These are phyloP conservation scores for Bimastos eiseni DNA, from an alignment of 2,888 invertebrate species.

Conservation along the genomic window DNA sequence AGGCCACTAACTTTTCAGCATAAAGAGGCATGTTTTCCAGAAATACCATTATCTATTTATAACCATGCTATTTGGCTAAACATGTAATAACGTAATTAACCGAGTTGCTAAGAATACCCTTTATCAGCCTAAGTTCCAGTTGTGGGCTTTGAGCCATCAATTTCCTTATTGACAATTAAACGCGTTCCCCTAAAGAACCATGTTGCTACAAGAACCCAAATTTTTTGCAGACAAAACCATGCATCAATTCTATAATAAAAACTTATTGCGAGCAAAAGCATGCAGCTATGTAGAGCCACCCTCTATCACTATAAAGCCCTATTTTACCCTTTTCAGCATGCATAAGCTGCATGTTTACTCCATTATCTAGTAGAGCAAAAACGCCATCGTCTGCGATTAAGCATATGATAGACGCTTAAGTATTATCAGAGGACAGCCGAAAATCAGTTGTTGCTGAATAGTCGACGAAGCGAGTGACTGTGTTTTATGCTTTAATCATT, in stretches of 20 bases:
- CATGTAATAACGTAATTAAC: not conserved
- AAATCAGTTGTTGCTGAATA: not conserved
- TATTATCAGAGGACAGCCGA: not conserved
- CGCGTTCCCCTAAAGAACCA: not conserved
- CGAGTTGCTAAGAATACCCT: not conserved
- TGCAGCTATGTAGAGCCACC: not conserved
- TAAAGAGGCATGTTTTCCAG: not conserved
- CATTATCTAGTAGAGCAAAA: not conserved
- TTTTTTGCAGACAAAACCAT: too few species aligned
- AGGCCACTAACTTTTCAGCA: not conserved
- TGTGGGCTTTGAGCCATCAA: too few species aligned
- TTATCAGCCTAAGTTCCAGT: too few species aligned
- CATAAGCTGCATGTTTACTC: not conserved
- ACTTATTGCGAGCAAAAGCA: not conserved
- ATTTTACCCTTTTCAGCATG: not conserved
- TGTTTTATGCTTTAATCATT: slow-evolving; percentile 8
- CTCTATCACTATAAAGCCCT: not conserved
- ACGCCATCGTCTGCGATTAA: not conserved
- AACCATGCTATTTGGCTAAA: not conserved
- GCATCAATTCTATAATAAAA: too few species aligned
- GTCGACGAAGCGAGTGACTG: not conserved
- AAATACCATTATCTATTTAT: not conserved
- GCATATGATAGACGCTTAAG: not conserved
- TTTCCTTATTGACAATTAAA: too few species aligned
- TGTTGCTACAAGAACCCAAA: not conserved